Conservation (phyloP, 2,113 vertebrate genomes). For the Oreotrochilus melanogaster region DNA sequence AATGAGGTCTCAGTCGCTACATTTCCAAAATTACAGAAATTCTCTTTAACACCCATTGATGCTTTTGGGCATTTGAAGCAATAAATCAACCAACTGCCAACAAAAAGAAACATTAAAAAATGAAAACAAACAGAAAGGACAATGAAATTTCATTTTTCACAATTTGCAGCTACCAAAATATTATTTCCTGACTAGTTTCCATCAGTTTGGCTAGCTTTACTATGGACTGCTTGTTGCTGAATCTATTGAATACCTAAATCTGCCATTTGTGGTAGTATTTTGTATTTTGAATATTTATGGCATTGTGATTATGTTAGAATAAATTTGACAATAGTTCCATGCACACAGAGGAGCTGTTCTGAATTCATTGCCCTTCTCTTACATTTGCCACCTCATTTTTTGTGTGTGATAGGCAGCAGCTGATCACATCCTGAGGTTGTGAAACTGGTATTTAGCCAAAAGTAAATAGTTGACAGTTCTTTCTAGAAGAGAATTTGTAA, state of each 20-base stretch:
- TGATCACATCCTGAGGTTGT: background rate
- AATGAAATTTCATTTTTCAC: background rate
- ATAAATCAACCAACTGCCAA: background rate
- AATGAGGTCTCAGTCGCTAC: constrained; percentile 12
- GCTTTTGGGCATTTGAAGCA: constrained; percentile 15
- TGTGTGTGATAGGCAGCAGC: background rate
- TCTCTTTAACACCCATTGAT: background rate
- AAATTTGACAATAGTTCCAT: background rate
- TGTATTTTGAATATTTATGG: background rate
- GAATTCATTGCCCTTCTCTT: background rate
- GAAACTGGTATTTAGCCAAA: background rate
- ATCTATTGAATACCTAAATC: background rate
- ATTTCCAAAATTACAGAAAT: constrained; percentile 48
- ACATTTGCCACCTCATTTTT: background rate
- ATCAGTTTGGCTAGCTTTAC: background rate
- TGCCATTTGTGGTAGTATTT: background rate
- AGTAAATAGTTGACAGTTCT: background rate
- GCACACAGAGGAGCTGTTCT: background rate
- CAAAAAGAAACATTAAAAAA: background rate
- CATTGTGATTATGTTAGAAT: background rate
- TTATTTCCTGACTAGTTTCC: background rate
- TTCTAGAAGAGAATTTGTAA: background rate
- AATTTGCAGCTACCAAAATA: background rate
- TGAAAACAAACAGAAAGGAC: background rate
- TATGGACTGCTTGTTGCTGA: background rate